Percentiles rank a stretch among this genome's conserved stretches.
Evolutionary conservation across 1,140 invertebrate genomes (phyloP).

Genomic region (Schlechtendalia chinensis): DNA sequence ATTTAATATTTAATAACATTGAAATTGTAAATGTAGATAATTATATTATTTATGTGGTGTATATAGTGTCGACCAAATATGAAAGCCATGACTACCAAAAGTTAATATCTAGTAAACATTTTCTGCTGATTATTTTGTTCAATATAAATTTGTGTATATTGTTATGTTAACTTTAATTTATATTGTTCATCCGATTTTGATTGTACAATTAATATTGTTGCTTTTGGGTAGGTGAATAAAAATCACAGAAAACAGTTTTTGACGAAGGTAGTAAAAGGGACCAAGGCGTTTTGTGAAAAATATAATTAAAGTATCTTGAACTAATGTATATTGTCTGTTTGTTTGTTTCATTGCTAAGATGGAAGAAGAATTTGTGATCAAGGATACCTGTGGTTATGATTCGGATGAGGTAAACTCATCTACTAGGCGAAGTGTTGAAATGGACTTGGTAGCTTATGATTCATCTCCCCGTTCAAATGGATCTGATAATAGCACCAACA

Average conservation of each 20-base stretch:
- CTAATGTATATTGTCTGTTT: constrained; percentile 40
- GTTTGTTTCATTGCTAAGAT: constrained; percentile 48
- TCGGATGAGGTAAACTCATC: constrained; percentile 38
- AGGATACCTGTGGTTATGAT: constrained; percentile 44
- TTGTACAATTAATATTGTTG: not conserved
- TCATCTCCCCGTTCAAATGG: constrained; percentile 40
- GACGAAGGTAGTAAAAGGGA: constrained; percentile 49
- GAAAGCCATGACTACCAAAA: not conserved
- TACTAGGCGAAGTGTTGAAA: constrained; percentile 43
- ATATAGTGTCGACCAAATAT: not conserved
- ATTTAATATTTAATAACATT: constrained; percentile 15
- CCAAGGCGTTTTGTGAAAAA: constrained; percentile 24
- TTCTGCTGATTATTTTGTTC: not conserved
- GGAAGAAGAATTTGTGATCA: constrained; percentile 39
- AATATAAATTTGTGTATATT: constrained; percentile 7
- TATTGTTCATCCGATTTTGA: not conserved
- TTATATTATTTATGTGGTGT: not conserved
- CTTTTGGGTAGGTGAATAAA: constrained; percentile 38
- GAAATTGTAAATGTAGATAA: not conserved
- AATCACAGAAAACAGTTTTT: not conserved
- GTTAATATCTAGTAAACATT: not conserved
- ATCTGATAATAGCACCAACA: constrained; percentile 33
- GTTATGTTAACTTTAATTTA: not conserved
- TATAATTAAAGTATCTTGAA: constrained; percentile 12
- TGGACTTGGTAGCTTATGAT: constrained; percentile 45